Percentiles rank a stretch among this genome's conserved stretches.
These are phyloP conservation scores for Uria aalge DNA, from an alignment of 2,113 vertebrate genomes.

Conservation along the genomic window DNA sequence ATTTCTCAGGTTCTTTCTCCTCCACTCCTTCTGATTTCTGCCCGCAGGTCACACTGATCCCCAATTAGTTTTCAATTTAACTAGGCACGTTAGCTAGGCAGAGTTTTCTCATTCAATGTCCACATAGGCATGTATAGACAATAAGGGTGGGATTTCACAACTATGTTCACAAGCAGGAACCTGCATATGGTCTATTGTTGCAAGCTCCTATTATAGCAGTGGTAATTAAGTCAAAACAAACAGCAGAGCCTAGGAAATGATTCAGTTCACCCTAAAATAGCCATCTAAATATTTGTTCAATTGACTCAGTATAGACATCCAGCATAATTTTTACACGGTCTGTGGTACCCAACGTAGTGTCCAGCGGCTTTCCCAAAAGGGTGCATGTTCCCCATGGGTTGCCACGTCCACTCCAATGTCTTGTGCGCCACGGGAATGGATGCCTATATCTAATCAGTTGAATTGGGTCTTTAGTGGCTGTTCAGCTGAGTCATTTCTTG, in stretches of 20 bases:
- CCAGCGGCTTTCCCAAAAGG: not conserved
- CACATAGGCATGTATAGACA: not conserved
- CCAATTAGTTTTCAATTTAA: not conserved
- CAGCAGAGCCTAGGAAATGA: not conserved
- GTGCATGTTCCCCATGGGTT: not conserved
- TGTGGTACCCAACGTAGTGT: accelerated
- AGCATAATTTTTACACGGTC: not conserved
- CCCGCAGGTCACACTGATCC: not conserved
- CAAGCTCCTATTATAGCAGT: not conserved
- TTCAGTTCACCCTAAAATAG: not conserved
- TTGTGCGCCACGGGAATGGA: not conserved
- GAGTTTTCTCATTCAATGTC: not conserved
- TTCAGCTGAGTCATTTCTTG: not conserved
- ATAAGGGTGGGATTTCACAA: not conserved
- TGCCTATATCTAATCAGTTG: not conserved
- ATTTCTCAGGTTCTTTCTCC: not conserved
- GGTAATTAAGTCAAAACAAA: not conserved
- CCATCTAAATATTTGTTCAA: not conserved
- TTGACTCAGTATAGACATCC: not conserved
- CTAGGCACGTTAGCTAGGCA: not conserved
- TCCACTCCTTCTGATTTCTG: not conserved
- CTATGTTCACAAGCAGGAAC: not conserved
- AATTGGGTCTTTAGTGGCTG: not conserved
- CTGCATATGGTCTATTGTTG: not conserved
- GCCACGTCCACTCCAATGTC: no score